Evolutionary conservation across 1,140 invertebrate species (phyloP).

Genomic region (Hyphantria cunea): DNA sequence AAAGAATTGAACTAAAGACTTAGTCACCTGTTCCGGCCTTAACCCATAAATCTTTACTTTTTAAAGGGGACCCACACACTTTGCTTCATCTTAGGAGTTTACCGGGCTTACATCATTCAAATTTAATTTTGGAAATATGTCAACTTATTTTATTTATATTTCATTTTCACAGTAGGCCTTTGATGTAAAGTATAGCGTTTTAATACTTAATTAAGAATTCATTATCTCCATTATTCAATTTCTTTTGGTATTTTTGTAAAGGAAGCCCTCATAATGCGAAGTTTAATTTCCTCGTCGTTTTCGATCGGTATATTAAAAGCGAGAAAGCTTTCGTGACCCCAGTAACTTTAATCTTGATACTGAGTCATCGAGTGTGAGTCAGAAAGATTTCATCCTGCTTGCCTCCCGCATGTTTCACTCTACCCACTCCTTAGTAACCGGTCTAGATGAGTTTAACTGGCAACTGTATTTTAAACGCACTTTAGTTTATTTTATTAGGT

Average conservation of each 20-base stretch:
- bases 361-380: constrained; percentile 57
- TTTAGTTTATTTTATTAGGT: too few relatives aligned
- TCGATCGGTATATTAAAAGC: constrained; percentile 20
- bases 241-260: constrained; percentile 23
- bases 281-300: constrained; percentile 24
- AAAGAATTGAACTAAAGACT: constrained; percentile 56
- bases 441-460: constrained; percentile 42
- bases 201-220: constrained; percentile 25
- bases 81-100: constrained; percentile 12
- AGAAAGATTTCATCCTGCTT: constrained; percentile 54
- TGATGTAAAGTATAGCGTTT: constrained; percentile 24
- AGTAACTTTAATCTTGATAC: constrained; percentile 39
- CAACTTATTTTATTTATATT: constrained; percentile 23
- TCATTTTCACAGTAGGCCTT: constrained; percentile 4
- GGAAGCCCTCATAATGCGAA: constrained; percentile 18
- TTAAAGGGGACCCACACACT: constrained; percentile 31
- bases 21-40: constrained; percentile 50
- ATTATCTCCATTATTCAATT: constrained; percentile 25
- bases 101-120: constrained; percentile 21
- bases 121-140: constrained; percentile 27
- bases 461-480: constrained; percentile 10
- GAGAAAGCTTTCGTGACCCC: constrained; percentile 32
- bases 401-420: constrained; percentile 38
- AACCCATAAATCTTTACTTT: constrained; percentile 58
- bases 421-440: constrained; percentile 54